Evolutionary conservation across 2,113 vertebrate genomes (phyloP).

Genomic region (Talpa occidentalis): DNA sequence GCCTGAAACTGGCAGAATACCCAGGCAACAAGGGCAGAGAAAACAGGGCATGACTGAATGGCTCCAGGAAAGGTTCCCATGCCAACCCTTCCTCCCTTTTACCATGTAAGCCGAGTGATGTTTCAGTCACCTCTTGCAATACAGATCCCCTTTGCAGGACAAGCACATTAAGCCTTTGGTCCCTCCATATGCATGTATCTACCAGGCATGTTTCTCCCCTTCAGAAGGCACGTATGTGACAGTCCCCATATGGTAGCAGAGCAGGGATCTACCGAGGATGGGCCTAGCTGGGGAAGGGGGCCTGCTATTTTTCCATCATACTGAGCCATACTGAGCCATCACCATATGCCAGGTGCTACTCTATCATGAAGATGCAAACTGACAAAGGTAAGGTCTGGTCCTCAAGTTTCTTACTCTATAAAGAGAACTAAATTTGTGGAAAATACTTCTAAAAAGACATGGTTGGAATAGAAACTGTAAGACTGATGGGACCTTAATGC

Average conservation of each 20-base stretch:
- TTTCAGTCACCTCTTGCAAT: neutral
- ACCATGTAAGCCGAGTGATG: neutral
- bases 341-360: accelerated
- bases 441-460: neutral
- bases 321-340: neutral
- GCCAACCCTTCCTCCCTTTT: neutral
- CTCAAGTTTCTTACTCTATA: neutral
- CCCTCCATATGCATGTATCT: neutral
- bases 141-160: neutral
- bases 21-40: neutral
- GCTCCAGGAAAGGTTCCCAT: neutral
- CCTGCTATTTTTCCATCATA: neutral
- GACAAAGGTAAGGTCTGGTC: neutral
- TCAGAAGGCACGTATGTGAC: neutral
- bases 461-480: neutral
- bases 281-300: neutral
- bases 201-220: neutral
- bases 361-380: neutral
- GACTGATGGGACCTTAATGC: neutral
- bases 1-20: neutral
- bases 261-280: neutral
- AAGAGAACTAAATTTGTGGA: neutral
- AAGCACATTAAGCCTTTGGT: neutral
- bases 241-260: neutral
- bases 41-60: neutral